Evolutionary conservation across 2,888 invertebrate genomes (phyloP).

Genomic region (Drosophila pseudotakahashii): DNA sequence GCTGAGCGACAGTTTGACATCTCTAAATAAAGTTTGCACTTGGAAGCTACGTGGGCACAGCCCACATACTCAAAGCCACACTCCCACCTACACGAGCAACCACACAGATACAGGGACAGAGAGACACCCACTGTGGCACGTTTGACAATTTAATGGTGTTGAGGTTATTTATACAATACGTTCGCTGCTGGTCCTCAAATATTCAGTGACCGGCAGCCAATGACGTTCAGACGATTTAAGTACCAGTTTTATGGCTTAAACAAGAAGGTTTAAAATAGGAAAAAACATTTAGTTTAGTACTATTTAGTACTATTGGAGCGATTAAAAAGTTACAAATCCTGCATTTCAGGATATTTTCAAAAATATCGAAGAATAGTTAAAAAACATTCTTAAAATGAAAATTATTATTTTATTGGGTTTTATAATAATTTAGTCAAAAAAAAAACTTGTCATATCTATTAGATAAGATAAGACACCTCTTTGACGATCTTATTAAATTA

Average conservation of each 20-base stretch:
- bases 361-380: not conserved
- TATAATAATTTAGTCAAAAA: not conserved
- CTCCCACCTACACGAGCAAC: not conserved
- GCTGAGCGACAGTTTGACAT: conserved; percentile 75
- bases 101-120: conserved; percentile 13
- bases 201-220: conserved; percentile 51
- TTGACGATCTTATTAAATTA: too few species aligned
- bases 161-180: conserved; percentile 76
- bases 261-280: not conserved
- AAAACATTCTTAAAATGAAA: not conserved
- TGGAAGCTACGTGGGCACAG: conserved; percentile 58
- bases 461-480: not conserved
- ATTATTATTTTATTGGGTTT: not conserved
- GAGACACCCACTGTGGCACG: conserved; percentile 39
- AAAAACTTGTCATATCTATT: not conserved
- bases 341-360: too few species aligned
- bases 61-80: conserved; percentile 28
- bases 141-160: conserved; percentile 76
- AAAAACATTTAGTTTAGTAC: too few species aligned
- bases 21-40: conserved; percentile 76
- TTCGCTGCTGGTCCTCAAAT: conserved; percentile 61
- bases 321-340: too few species aligned
- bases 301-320: too few species aligned
- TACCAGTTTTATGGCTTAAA: conserved; percentile 11
- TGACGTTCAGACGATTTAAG: conserved; percentile 32